Evolutionary conservation across 2,888 invertebrate genomes (phyloP).

Genomic region (Didymodactylos carnosus): DNA sequence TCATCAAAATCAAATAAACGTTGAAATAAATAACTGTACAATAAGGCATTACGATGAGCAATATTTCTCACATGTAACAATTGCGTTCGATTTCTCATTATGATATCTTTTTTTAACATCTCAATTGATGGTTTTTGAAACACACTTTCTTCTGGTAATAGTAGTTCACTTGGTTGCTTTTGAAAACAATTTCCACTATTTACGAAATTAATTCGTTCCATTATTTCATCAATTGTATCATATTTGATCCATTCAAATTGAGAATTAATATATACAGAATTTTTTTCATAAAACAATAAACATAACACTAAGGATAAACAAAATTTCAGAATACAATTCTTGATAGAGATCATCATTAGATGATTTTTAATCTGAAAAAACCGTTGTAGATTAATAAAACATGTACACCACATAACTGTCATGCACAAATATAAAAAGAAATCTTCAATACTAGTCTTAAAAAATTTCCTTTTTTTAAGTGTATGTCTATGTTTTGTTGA

Average conservation of each 20-base stretch:
- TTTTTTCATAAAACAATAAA: not conserved
- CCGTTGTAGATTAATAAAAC: too few species aligned
- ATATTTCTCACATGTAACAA: constrained; percentile 79
- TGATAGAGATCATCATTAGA: too few species aligned
- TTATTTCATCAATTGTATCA: constrained; percentile 71
- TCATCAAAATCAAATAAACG: constrained; percentile 39
- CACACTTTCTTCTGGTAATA: constrained; percentile 36
- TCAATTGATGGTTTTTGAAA: constrained; percentile 79
- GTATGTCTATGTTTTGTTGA: too few species aligned
- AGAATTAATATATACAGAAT: too few species aligned
- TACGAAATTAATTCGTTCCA: constrained; percentile 60
- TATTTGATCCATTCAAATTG: constrained; percentile 60
- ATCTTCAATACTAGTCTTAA: too few species aligned
- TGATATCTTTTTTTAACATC: constrained; percentile 61
- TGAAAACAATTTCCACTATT: constrained; percentile 70
- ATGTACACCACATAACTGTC: too few species aligned
- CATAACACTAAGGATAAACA: not conserved
- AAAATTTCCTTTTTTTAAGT: too few species aligned
- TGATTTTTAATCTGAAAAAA: too few species aligned
- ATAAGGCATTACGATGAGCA: constrained; percentile 83
- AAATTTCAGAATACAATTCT: too few species aligned
- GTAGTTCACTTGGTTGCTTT: constrained; percentile 43
- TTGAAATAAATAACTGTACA: constrained; percentile 43
- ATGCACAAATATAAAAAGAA: too few species aligned
- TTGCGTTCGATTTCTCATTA: constrained; percentile 79